A percentile compares a stretch with the other conserved stretches of the same genome.
Evolutionary conservation across 1,140 invertebrate genomes (phyloP).

Genomic region (Saccostrea echinata): DNA sequence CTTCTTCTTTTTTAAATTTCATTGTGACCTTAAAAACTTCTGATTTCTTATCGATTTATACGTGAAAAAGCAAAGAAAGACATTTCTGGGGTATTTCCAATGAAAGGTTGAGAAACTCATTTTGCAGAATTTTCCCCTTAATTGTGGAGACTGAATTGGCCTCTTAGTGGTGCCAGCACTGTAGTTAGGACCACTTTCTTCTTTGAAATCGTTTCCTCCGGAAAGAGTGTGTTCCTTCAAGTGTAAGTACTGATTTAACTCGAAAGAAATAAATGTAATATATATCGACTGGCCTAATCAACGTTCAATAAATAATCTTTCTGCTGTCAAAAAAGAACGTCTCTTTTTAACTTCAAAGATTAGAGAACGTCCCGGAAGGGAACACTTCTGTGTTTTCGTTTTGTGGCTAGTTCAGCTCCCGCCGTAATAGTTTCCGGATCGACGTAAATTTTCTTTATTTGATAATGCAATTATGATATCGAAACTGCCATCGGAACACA

Average conservation of each 20-base stretch:
- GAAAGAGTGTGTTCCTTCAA: constrained; percentile 31
- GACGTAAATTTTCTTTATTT: constrained; percentile 37
- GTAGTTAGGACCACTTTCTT: constrained; percentile 23
- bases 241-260: constrained; percentile 37
- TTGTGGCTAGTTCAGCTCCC: constrained; percentile 5
- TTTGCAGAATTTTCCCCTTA: not conserved
- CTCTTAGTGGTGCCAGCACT: not conserved
- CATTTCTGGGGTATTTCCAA: not conserved
- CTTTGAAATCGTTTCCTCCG: constrained; percentile 7
- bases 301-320: constrained; percentile 35
- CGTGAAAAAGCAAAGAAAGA: not conserved
- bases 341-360: constrained; percentile 37
- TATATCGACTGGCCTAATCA: constrained; percentile 26
- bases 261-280: constrained; percentile 30
- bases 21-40: no score
- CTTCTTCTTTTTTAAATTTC: no score
- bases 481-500: constrained; percentile 37
- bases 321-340: constrained; percentile 34
- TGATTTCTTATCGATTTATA: no score
- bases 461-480: constrained; percentile 39
- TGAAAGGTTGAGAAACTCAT: not conserved
- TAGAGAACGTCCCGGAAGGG: constrained; percentile 32
- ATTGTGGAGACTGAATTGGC: not conserved
- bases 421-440: constrained; percentile 27
- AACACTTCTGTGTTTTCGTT: constrained; percentile 31